Base-by-base conservation (phyloP, 1,140 invertebrate genomes). In the Pseudomyrmex cubaensis region DNA sequence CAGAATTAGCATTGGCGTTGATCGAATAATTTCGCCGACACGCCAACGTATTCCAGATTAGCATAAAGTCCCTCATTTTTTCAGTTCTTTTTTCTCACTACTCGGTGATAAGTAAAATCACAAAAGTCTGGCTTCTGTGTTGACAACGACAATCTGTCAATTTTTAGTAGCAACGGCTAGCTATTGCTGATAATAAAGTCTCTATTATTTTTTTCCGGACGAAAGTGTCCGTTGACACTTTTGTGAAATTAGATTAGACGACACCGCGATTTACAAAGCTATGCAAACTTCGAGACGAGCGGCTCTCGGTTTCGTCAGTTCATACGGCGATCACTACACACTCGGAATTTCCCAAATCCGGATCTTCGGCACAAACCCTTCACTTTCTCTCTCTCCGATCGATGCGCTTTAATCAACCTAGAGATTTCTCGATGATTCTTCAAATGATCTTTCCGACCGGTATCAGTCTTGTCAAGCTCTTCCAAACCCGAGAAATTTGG, bases 1-100 rank as follows among this genome's bases (percentile, higher is more conserved):
- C 4, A 92, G 90, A 73, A 35, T 92, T 93, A 3, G 88, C 91
- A 74, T 92, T 95, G 2, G 95, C 94, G 0, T 35, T 35, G 35
- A 93, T 87, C 2, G 95, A 93, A 85, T 95, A 95, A 7, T 92
- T 92, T 15, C 93, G 89, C 0, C 93, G 87, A 0, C 94, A 94
- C 7, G 94, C 92, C 7, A 96, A 89, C 25, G 93, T 90, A 25
- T 93, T 95, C 95, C 95, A 96, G 82, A 96, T 95, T 86, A 95
- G 93, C 50, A 94, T 92, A 9, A 95, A 85, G 70, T 96, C 95
- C 90, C 96, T 96, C 95, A 96, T 96, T 0, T 10, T 84, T 13
- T 0, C 22, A 64, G 2, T 25, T 54, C 44, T 74, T 64, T 20
- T 76, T 17, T 5, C 7, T 54, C 1, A 1, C n/a, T 9, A n/a